phyloP scores from a whole-genome alignment of 2,113 vertebrate species.

The Piprites chloris region DNA sequence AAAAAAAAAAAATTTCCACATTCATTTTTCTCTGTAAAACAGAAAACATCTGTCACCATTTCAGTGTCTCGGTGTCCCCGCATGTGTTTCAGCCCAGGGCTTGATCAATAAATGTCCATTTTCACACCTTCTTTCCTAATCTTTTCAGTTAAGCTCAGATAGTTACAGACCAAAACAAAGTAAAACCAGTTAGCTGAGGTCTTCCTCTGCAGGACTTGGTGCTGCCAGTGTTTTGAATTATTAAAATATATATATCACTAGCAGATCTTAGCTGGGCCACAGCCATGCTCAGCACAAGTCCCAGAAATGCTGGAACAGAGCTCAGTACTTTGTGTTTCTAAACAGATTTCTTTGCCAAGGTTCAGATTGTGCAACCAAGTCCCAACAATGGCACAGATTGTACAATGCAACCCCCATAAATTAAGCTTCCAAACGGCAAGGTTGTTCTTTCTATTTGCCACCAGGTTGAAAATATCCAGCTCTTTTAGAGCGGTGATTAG shows the following conservation, averaged over 20 bases:
- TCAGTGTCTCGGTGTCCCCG: not conserved
- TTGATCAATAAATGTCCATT: not conserved
- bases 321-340: not conserved
- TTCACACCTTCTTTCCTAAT: conserved; percentile 8
- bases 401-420: not conserved
- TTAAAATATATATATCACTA: not conserved
- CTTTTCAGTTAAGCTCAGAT: not conserved
- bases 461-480: not conserved
- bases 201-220: fast-evolving
- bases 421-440: not conserved
- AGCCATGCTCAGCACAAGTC: not conserved
- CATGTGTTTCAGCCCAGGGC: not conserved
- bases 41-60: conserved; percentile 52
- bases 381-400: not conserved
- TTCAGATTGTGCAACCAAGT: conserved; percentile 5
- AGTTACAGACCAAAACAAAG: not conserved
- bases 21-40: conserved; percentile 22
- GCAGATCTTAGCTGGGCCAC: not conserved
- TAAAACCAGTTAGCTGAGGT: not conserved
- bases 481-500: not conserved
- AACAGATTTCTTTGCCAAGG: conserved; percentile 10
- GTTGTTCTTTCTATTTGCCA: not conserved
- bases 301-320: not conserved
- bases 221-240: not conserved
- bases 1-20: not conserved